A percentile compares a stretch with the other conserved stretches of the same genome.
phyloP scores from a whole-genome alignment of 2,113 vertebrate genomes.

The Stictonetta naevosa region DNA sequence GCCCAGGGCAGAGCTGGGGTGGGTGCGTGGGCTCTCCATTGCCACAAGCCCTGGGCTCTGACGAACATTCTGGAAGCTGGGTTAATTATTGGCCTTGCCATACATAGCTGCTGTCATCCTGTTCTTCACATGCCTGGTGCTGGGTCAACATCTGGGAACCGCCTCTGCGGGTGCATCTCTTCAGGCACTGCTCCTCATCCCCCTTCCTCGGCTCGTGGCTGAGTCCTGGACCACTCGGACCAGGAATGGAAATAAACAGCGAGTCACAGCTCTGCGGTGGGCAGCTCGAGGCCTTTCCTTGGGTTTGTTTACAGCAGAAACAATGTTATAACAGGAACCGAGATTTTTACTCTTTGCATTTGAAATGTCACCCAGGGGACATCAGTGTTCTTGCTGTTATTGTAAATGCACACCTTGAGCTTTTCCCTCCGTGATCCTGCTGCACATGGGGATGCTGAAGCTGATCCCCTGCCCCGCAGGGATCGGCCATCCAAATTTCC shows the following conservation, averaged over 20 bases:
- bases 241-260: not conserved
- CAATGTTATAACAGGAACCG: constrained; percentile 10
- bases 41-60: not conserved
- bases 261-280: not conserved
- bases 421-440: not conserved
- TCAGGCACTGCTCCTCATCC: not conserved
- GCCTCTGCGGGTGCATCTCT: not conserved
- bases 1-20: accelerated
- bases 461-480: not conserved
- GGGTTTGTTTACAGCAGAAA: not conserved
- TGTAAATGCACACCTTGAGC: not conserved
- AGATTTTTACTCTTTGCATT: constrained; percentile 52
- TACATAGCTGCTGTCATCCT: not conserved
- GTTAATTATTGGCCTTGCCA: not conserved
- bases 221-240: accelerated
- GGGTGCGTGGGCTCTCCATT: not conserved
- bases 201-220: accelerated
- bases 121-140: not conserved
- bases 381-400: not conserved
- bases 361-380: constrained; percentile 15
- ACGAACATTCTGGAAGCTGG: not conserved
- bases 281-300: not conserved
- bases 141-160: not conserved
- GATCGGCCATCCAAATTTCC: not conserved
- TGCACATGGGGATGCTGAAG: not conserved